Evolutionary conservation across 2,888 invertebrate genomes (phyloP), one percentile per base, ranked within the genome.

Genomic region (Reticulitermes lucifugus): DNA sequence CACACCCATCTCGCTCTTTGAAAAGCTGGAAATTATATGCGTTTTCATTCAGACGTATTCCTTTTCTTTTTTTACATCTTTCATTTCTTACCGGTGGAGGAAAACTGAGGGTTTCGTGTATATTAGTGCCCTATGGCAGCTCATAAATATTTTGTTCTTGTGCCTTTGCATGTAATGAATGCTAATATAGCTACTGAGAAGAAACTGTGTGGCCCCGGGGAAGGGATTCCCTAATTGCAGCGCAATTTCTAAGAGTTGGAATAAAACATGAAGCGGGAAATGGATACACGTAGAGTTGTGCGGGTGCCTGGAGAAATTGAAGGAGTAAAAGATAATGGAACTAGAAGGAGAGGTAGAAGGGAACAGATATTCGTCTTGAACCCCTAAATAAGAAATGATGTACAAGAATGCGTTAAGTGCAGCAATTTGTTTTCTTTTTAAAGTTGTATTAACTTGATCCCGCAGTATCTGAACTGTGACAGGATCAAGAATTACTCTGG

Each of bases 141-240:
- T 77, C 77, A 77, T 77, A 77, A 77, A 77, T 77, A 79, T 79
- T 79, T 79, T 79, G 35, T 51, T 79, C 25, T 79, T 51, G 46
- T 59, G 79, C 21, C 79, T 79, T 55, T 79, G 59, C 35, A n/a
- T 51, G 59, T 79, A 79, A 79, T 79, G 59, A 59, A 79, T 79
- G 59, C 79, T 59, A 79, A 79, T 59, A 59, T 29, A 59, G 59
- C 59, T 79, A n/a, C 46, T 46, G 79, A 41, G 75, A 75, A 35
- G 43, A 9, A 35, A 29, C 21, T 41, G 35, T 10, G 35, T 18
- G n/a, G 22, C 51, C n/a, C 51, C 0, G 21, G 59, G 79, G 59
- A 59, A 5, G 46, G 59, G 59, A 59, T 35, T 18, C 46, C n/a
- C 59, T 79, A 79, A 79, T 79, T 79, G 79, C 59, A 79, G 29